A percentile compares a stretch with the other conserved stretches of the same genome.
Conservation (phyloP, 2,797 vertebrate genomes). For the Peromyscus eremicus region DNA sequence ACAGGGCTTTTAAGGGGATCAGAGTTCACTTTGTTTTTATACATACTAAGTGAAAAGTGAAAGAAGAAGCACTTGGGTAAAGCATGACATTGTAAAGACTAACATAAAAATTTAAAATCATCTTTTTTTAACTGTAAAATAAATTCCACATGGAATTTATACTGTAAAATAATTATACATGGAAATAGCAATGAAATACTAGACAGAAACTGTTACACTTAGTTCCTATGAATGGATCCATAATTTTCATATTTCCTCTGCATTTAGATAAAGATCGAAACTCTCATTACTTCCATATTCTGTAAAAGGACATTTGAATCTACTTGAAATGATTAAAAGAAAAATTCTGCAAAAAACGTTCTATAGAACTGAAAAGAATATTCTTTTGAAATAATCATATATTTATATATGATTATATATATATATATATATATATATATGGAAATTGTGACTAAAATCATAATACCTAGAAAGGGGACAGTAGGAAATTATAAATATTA, state of each 20-base stretch:
- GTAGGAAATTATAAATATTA: background rate
- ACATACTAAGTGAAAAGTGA: slow-evolving; percentile 27
- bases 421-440: too few species aligned
- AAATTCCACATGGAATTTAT: slow-evolving; percentile 54
- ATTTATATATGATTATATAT: too few species aligned
- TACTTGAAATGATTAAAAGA: background rate
- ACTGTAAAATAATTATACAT: slow-evolving; percentile 52
- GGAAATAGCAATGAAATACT: slow-evolving; percentile 52
- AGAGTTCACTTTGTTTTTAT: slow-evolving; percentile 23
- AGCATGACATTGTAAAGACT: background rate
- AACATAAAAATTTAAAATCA: slow-evolving; percentile 18
- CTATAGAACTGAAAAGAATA: background rate
- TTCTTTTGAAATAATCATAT: background rate
- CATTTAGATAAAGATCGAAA: slow-evolving; percentile 46
- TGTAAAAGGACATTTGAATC: slow-evolving; percentile 12
- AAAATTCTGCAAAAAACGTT: background rate
- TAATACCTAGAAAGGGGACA: background rate
- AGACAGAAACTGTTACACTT: slow-evolving; percentile 18
- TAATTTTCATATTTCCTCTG: slow-evolving; percentile 47
- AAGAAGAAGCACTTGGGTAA: slow-evolving; percentile 1
- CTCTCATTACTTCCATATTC: background rate
- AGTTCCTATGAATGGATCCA: slow-evolving; percentile 29
- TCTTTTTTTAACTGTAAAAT: slow-evolving; percentile 33
- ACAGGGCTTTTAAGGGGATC: background rate
- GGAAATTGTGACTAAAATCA: background rate